phyloP scores from a whole-genome alignment of 2,888 invertebrate genomes.

The Pristionchus japonicus region DNA sequence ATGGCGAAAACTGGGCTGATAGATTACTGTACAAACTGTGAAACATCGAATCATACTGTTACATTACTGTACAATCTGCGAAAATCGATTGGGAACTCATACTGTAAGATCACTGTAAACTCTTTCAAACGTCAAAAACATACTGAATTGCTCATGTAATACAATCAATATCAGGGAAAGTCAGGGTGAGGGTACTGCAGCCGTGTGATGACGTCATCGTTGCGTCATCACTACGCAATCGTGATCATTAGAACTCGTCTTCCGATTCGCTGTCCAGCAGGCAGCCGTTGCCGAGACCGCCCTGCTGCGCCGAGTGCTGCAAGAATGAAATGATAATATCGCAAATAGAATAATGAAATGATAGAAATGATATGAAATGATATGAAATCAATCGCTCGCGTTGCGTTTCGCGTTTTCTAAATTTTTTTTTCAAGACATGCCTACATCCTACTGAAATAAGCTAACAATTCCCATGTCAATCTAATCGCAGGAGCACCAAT shows the following conservation, averaged over 20 bases:
- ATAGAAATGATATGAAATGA: too few species aligned
- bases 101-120: too few species aligned
- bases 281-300: neutral
- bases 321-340: neutral
- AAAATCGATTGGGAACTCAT: neutral
- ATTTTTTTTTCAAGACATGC: too few species aligned
- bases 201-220: neutral
- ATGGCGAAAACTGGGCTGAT: neutral
- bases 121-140: too few species aligned
- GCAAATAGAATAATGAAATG: too few species aligned
- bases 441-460: too few species aligned
- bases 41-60: neutral
- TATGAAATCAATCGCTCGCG: too few species aligned
- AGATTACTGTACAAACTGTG: neutral
- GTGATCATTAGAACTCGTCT: neutral
- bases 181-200: neutral
- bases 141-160: too few species aligned
- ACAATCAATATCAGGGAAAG: too few species aligned
- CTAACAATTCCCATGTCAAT: too few species aligned
- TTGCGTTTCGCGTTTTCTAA: too few species aligned
- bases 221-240: neutral
- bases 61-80: neutral
- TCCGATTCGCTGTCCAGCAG: constrained; percentile 5
- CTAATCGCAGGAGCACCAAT: too few species aligned
- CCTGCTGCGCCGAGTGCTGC: neutral